phyloP scores from a whole-genome alignment of 2,797 vertebrate genomes.

The Cottoperca gobio region DNA sequence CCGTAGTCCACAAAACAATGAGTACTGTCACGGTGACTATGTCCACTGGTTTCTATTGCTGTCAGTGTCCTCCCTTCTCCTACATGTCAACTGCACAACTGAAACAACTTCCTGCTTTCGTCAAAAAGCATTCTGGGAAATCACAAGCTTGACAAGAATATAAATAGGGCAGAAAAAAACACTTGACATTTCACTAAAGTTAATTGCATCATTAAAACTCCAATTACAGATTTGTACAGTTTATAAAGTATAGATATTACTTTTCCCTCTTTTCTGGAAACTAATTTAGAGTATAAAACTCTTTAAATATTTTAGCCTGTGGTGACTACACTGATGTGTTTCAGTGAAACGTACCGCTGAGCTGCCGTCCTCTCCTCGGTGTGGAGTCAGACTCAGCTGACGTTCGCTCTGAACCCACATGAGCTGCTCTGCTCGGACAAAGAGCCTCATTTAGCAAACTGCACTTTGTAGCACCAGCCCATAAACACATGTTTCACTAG shows the following conservation, averaged over 20 bases:
- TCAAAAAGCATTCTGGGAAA: neutral
- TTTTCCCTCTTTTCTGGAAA: neutral
- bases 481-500: no score
- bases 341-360: slow-evolving; percentile 29
- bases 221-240: neutral
- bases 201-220: neutral
- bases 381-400: slow-evolving; percentile 42
- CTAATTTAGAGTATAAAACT: neutral
- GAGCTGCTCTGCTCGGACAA: slow-evolving; percentile 40
- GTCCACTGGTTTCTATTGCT: no score
- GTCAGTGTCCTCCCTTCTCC: no score
- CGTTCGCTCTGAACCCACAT: slow-evolving; percentile 31
- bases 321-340: neutral
- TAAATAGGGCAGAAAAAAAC: neutral
- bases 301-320: neutral
- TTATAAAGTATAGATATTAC: neutral
- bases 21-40: no score
- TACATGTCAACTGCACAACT: neutral
- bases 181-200: neutral
- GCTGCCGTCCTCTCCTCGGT: slow-evolving; percentile 34
- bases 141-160: neutral
- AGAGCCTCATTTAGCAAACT: slow-evolving; percentile 43
- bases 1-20: no score
- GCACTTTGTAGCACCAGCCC: neutral
- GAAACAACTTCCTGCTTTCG: neutral